phyloP scores from a whole-genome alignment of 1,140 invertebrate species.

The Heliconius hermathena region DNA sequence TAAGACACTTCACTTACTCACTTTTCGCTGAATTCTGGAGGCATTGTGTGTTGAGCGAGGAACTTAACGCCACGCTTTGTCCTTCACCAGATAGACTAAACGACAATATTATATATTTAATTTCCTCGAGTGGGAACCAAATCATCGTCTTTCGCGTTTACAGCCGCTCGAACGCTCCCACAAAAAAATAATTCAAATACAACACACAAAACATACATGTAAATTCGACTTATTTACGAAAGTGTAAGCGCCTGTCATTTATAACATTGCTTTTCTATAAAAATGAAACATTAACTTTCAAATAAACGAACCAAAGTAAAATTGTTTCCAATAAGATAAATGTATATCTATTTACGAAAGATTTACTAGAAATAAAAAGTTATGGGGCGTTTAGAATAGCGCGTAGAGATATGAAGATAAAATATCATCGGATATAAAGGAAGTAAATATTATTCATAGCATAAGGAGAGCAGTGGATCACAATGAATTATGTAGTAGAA shows the following conservation, averaged over 20 bases:
- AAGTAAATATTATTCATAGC: slow-evolving; percentile 35
- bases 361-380: slow-evolving; percentile 30
- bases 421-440: slow-evolving; percentile 22
- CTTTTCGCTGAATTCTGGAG: no score
- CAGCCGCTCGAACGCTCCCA: no score
- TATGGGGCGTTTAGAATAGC: slow-evolving; percentile 15
- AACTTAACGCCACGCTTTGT: no score
- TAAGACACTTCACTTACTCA: no score
- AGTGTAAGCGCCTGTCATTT: not conserved
- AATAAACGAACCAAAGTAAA: not conserved
- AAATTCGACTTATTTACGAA: not conserved
- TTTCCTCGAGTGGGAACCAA: no score
- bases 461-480: slow-evolving; percentile 26
- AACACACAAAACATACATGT: not conserved
- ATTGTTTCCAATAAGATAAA: slow-evolving; percentile 17
- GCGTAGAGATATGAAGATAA: slow-evolving; percentile 30
- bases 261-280: not conserved
- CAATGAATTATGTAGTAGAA: slow-evolving; percentile 35
- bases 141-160: no score
- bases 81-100: no score
- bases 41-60: no score
- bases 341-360: slow-evolving; percentile 21
- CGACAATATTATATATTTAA: no score
- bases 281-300: slow-evolving; percentile 9
- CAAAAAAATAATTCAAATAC: no score